phyloP scores from a whole-genome alignment of 2,113 vertebrate species.

The Muscicapa adusta region DNA sequence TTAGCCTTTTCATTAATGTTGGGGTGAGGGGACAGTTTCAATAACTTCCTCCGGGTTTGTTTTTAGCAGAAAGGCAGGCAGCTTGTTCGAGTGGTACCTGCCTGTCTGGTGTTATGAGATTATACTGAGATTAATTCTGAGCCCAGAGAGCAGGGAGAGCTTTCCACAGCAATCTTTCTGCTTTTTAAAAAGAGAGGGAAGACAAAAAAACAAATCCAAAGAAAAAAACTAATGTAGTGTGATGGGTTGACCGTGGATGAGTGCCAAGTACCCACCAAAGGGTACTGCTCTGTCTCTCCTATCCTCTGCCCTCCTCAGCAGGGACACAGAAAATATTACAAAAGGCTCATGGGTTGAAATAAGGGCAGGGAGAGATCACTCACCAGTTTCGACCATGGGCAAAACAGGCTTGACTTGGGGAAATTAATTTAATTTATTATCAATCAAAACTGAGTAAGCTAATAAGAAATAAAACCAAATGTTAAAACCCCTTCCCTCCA shows the following conservation, averaged over 20 bases:
- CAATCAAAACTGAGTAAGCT: background rate
- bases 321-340: background rate
- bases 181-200: background rate
- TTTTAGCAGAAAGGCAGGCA: background rate
- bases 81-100: background rate
- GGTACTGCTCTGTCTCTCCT: background rate
- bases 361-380: background rate
- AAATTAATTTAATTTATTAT: background rate
- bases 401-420: background rate
- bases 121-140: background rate
- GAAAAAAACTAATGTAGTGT: background rate
- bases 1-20: constrained; percentile 75
- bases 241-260: background rate
- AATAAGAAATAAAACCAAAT: background rate
- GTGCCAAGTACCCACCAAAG: background rate
- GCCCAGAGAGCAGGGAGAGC: background rate
- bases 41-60: background rate
- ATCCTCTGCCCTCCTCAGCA: background rate
- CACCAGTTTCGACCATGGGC: background rate
- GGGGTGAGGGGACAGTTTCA: constrained; percentile 4
- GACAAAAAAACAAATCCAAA: too few relatives aligned
- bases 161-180: background rate
- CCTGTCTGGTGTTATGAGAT: background rate
- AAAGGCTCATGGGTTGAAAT: background rate
- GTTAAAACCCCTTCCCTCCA: background rate